Evolutionary conservation across 1,140 invertebrate species (phyloP).

Genomic region (Drosophila hydei): DNA sequence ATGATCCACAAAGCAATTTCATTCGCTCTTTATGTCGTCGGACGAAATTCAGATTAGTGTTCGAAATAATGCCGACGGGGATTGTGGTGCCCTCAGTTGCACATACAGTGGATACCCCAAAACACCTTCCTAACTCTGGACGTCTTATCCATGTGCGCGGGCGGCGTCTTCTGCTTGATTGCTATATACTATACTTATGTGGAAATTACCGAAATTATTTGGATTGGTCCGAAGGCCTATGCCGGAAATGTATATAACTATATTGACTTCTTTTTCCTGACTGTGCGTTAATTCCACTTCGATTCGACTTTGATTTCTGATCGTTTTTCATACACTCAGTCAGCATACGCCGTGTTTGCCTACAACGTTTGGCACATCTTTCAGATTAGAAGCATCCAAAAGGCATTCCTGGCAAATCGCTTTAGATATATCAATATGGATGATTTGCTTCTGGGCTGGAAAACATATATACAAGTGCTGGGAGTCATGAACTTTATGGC

Average conservation of each 20-base stretch:
- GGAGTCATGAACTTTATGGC: background rate
- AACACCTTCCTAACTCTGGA: background rate
- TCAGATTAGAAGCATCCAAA: background rate
- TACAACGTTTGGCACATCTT: conserved; percentile 20
- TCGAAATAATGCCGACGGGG: conserved; percentile 29
- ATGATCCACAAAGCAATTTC: background rate
- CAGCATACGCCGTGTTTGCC: background rate
- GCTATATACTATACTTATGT: conserved; percentile 12
- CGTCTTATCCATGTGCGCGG: too few species aligned
- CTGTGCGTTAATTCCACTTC: conserved; percentile 1
- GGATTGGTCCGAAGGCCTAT: background rate
- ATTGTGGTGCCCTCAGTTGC: background rate
- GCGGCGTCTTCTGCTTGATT: conserved; percentile 8
- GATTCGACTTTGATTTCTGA: background rate
- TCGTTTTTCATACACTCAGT: background rate
- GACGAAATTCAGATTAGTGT: conserved; percentile 7
- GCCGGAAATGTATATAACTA: background rate
- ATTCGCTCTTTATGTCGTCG: background rate
- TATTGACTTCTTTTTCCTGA: conserved; percentile 8
- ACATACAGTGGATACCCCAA: background rate
- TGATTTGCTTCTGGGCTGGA: conserved; percentile 2
- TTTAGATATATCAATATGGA: conserved; percentile 19
- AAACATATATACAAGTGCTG: background rate
- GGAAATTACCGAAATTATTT: background rate
- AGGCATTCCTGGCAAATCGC: background rate